Conservation (phyloP, 1,140 invertebrate species). For the Ladona fulva region DNA sequence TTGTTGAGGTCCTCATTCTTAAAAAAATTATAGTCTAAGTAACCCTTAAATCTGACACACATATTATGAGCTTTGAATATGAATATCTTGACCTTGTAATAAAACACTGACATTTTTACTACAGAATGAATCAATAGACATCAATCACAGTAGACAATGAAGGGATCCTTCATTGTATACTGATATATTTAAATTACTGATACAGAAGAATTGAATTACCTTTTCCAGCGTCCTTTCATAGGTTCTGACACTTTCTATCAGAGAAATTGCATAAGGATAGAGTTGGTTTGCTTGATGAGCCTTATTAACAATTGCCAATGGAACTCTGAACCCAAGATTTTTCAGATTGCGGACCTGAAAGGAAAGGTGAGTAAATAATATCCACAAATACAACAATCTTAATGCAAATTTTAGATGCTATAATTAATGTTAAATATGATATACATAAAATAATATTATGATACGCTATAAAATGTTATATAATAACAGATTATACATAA, state of each 20-base stretch:
- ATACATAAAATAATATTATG: not conserved
- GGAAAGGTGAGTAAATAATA: conserved; percentile 14
- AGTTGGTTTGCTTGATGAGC: conserved; percentile 97
- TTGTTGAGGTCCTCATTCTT: too few species aligned
- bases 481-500: not conserved
- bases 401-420: too few species aligned
- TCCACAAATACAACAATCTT: not conserved
- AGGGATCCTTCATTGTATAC: too few species aligned
- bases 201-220: conserved; percentile 46
- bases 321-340: conserved; percentile 92
- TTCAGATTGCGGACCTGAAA: conserved; percentile 87
- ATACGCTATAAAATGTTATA: too few species aligned
- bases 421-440: not conserved
- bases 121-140: too few species aligned
- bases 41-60: too few species aligned
- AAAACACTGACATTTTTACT: too few species aligned
- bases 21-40: too few species aligned
- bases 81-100: too few species aligned
- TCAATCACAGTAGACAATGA: too few species aligned
- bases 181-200: too few species aligned
- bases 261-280: conserved; percentile 97
- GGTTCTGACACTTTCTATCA: conserved; percentile 94
- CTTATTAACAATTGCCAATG: conserved; percentile 96
- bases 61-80: too few species aligned
- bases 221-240: conserved; percentile 95